Percentiles rank a stretch among this genome's conserved stretches.
These are phyloP conservation scores for Ciona savignyi DNA, from an alignment of 23 tunicate genomes.

Conservation along the genomic window DNA sequence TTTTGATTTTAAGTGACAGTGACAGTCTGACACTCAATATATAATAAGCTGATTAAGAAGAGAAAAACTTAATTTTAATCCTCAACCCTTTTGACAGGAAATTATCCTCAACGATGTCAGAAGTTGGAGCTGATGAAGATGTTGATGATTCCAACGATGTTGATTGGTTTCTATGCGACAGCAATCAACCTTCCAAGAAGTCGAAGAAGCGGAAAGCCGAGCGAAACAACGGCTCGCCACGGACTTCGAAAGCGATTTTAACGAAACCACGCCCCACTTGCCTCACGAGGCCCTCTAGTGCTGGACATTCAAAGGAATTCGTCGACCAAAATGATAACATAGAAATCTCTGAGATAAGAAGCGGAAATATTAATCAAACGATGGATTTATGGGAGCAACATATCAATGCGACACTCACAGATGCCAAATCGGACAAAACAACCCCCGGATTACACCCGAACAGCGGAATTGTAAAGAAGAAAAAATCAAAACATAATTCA, in stretches of 20 bases:
- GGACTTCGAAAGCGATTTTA: slow-evolving; percentile 20
- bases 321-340: slow-evolving; percentile 35
- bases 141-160: slow-evolving; percentile 73
- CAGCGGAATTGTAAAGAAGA: slow-evolving; percentile 25
- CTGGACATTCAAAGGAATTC: slow-evolving; percentile 7
- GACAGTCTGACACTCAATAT: too few species aligned
- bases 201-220: slow-evolving; percentile 59
- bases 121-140: slow-evolving; percentile 74
- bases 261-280: slow-evolving; percentile 24
- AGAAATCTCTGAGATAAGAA: slow-evolving; percentile 4
- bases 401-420: slow-evolving; percentile 33
- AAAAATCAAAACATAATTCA: slow-evolving; percentile 51
- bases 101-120: slow-evolving; percentile 41
- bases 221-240: slow-evolving; percentile 29
- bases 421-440: slow-evolving; percentile 1
- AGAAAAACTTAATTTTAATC: too few species aligned
- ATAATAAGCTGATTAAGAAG: too few species aligned
- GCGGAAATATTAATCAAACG: slow-evolving; percentile 27
- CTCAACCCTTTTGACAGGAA: too few species aligned
- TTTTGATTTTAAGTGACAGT: too few species aligned
- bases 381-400: slow-evolving; percentile 39
- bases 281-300: slow-evolving; percentile 1
- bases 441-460: neutral
- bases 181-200: slow-evolving; percentile 25
- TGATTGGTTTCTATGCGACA: slow-evolving; percentile 67